A percentile compares a stretch with the other conserved stretches of the same genome.
phyloP scores from a whole-genome alignment of 2,113 vertebrate genomes.

The Ceyx melanurus region DNA sequence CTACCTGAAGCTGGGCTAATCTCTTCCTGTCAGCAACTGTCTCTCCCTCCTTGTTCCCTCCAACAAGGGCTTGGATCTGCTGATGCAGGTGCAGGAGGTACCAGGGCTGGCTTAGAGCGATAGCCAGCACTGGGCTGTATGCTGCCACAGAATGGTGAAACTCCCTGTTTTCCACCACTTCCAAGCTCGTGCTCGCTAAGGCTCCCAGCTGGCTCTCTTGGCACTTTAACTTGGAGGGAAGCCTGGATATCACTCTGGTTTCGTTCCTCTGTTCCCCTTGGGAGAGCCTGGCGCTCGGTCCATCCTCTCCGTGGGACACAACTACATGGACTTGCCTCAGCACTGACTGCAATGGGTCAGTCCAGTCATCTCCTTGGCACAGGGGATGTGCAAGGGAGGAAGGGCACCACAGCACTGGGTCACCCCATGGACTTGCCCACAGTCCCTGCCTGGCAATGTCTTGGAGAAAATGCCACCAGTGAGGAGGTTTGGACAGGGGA shows the following conservation, averaged over 20 bases:
- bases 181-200: not conserved
- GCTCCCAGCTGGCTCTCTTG: not conserved
- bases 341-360: not conserved
- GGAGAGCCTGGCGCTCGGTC: not conserved
- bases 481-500: not conserved
- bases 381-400: not conserved
- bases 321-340: fast-evolving
- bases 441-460: not conserved
- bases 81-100: not conserved
- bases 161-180: not conserved
- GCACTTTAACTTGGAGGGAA: not conserved
- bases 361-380: not conserved
- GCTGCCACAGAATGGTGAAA: not conserved
- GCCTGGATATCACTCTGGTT: not conserved
- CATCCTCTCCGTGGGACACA: not conserved
- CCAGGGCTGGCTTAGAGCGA: not conserved
- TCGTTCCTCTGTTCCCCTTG: not conserved
- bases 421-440: fast-evolving
- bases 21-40: not conserved
- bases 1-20: not conserved
- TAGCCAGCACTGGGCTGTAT: not conserved
- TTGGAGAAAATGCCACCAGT: not conserved
- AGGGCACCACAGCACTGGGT: not conserved
- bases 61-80: not conserved
- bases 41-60: not conserved